These are phyloP conservation scores for Bufo gargarizans DNA, from an alignment of 2,113 vertebrate genomes.

Conservation along the genomic window DNA sequence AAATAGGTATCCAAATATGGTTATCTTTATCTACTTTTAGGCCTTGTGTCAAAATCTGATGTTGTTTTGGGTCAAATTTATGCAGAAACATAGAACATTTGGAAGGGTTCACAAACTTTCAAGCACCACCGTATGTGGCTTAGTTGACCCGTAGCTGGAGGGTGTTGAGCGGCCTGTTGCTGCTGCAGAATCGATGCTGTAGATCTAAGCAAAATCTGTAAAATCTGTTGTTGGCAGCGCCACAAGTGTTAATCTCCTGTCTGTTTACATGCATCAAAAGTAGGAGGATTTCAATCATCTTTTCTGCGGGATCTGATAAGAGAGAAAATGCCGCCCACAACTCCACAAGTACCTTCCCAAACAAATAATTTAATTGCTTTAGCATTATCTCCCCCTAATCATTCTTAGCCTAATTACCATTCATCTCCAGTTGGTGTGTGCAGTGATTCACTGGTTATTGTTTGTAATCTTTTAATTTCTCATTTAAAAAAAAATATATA, in stretches of 20 bases:
- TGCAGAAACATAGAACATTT: too few relatives aligned
- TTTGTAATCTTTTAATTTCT: conserved; percentile 79
- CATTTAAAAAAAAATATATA: conserved; percentile 65
- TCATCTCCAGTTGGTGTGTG: conserved; percentile 74
- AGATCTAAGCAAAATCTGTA: conserved; percentile 52
- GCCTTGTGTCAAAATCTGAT: too few relatives aligned
- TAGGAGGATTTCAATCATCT: conserved; percentile 46
- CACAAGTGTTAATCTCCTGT: conserved; percentile 9
- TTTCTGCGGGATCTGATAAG: conserved; percentile 64
- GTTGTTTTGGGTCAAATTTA: too few relatives aligned
- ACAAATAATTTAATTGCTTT: conserved; percentile 76
- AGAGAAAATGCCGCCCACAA: conserved; percentile 58
- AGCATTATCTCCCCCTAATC: conserved; percentile 74
- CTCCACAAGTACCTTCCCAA: conserved; percentile 70
- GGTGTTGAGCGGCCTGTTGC: neutral
- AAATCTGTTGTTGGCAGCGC: neutral
- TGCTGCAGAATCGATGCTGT: conserved; percentile 59
- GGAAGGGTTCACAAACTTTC: too few relatives aligned
- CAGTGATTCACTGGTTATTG: conserved; percentile 76
- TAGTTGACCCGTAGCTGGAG: too few relatives aligned
- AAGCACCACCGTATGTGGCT: too few relatives aligned
- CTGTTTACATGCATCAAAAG: conserved; percentile 32
- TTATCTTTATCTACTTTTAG: too few relatives aligned
- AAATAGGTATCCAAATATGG: too few relatives aligned
- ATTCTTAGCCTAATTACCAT: conserved; percentile 74